phyloP scores from a whole-genome alignment of 2,113 vertebrate species.

The Thermophis baileyi region DNA sequence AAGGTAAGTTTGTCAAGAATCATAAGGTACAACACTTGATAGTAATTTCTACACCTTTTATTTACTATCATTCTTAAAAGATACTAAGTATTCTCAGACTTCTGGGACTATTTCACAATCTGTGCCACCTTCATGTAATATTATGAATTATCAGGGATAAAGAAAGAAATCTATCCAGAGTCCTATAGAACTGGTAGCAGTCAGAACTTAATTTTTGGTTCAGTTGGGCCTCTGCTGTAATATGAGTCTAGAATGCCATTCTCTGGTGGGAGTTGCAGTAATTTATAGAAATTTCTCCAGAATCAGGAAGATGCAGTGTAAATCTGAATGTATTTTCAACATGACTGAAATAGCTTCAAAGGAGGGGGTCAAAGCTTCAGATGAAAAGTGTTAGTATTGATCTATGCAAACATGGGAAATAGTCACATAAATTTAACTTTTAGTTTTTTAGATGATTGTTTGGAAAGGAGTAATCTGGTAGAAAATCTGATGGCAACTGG shows the following conservation, averaged over 20 bases:
- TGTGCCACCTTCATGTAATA: background rate
- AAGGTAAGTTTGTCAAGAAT: too few species aligned
- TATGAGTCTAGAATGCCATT: background rate
- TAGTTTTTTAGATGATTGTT: background rate
- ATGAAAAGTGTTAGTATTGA: background rate
- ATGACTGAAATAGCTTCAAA: background rate
- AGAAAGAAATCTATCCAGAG: background rate
- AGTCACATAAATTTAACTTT: background rate
- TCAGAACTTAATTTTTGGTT: background rate
- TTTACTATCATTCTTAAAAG: background rate
- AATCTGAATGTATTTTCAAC: background rate
- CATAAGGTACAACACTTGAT: too few species aligned
- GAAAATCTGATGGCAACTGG: background rate
- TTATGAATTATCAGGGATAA: background rate
- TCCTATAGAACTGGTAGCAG: background rate
- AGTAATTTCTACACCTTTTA: background rate
- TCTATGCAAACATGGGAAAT: background rate
- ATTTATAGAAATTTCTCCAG: background rate
- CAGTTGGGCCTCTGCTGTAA: background rate
- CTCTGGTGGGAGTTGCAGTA: background rate
- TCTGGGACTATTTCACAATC: background rate
- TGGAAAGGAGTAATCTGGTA: background rate
- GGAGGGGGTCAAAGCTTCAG: background rate
- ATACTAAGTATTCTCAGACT: background rate
- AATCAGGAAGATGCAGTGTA: background rate